Evolutionary conservation across 2,113 vertebrate genomes (phyloP), one percentile per base, ranked within the genome.

Genomic region (Recurvirostra avosetta): DNA sequence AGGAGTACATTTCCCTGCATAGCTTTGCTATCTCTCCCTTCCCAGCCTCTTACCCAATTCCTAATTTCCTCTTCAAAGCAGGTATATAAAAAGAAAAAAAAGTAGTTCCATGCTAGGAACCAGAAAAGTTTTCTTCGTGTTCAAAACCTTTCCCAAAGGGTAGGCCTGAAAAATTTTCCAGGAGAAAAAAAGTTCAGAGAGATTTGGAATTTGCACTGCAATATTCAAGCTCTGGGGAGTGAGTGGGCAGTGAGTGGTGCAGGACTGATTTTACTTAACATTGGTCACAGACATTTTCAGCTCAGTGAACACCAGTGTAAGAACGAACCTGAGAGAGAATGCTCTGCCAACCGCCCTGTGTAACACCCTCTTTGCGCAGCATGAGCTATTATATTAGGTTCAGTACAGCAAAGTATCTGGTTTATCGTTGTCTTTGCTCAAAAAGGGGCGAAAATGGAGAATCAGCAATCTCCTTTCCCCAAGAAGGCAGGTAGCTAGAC

Each of bases 211-310:
- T 43, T 65, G 58, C 49, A 34, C 38, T 29, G 58, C 26, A 32
- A 53, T 43, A 8, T n/a, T 55, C 0, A 3, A n/a, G 49, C 56
- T 68, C 41, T 0, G 5, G 53, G 16, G n/a, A 50, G 34, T 0
- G 8, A 78, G 22, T 5, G 49, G 50, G 45, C 61, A 55, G 45
- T 3, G 3, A 67, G 53, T 2, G 9, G 52, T 14, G 25, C 67
- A 27, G 72, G 73, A 34, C 55, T 66, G 70, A 18, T 63, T 78
- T 45, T 71, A 50, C 9, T 70, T 34, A 41, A 11, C 25, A 32
- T 9, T 15, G 47, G 62, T 26, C 32, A 58, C 47, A n/a, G 70
- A 49, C 40, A 18, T 73, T 88, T 86, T 58, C 73, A 88, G 65
- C 73, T 71, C 43, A 29, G 83, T 27, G 72, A 76, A 32, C 40